phyloP scores from a whole-genome alignment of 2,113 vertebrate species.

The Cheirogaleus medius region DNA sequence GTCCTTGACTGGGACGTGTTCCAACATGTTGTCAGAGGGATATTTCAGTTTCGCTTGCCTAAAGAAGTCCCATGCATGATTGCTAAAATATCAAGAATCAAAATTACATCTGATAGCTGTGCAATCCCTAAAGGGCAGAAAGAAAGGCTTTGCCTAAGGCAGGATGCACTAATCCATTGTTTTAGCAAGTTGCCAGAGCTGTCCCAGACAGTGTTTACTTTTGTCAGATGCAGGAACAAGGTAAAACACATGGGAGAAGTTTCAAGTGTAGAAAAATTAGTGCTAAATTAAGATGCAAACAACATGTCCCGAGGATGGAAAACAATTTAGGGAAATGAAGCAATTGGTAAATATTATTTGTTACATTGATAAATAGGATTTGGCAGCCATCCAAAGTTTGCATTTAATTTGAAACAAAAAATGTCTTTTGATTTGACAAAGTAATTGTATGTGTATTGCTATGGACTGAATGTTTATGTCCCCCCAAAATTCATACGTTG shows the following conservation, averaged over 20 bases:
- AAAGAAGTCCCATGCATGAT: conserved; percentile 59
- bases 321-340: conserved; percentile 70
- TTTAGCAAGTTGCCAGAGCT: conserved; percentile 76
- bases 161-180: conserved; percentile 69
- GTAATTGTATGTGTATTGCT: conserved; percentile 29
- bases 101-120: conserved; percentile 80
- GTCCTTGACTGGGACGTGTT: conserved; percentile 66
- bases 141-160: conserved; percentile 74
- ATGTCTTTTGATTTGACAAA: conserved; percentile 40
- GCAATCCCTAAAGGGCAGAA: conserved; percentile 66
- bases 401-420: conserved; percentile 49
- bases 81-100: conserved; percentile 81
- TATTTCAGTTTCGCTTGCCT: conserved; percentile 73
- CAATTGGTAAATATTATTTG: conserved; percentile 64
- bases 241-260: conserved; percentile 53
- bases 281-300: conserved; percentile 68
- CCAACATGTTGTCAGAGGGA: conserved; percentile 76
- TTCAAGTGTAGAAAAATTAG: conserved; percentile 63
- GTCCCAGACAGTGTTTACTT: conserved; percentile 73
- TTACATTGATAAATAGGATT: conserved; percentile 67
- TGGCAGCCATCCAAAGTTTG: conserved; percentile 62
- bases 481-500: background rate
- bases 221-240: conserved; percentile 71
- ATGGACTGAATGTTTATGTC: background rate
- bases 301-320: conserved; percentile 51